Evolutionary conservation across 2,797 vertebrate species (phyloP), one percentile per base, ranked within the genome.

Genomic region (Malacoraja senta): DNA sequence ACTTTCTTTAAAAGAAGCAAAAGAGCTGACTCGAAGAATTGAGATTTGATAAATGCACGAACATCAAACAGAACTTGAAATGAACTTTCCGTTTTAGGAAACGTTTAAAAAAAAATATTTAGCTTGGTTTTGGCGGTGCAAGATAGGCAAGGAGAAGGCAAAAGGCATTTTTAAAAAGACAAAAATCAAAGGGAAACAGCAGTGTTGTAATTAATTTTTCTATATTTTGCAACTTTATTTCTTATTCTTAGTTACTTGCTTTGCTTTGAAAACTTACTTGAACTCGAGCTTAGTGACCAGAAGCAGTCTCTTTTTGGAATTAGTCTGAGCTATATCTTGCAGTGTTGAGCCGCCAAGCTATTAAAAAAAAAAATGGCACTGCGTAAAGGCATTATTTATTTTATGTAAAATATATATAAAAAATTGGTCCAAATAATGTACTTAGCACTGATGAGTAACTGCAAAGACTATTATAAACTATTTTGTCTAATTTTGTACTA

Each of bases 1-100:
- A 95, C 95, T 96, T 95, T 95, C 95, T 95, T 95, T 95, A 94
- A 95, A 95, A 94, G 94, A 92, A 35, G 94, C 95, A 93, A 96
- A 97, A 96, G 97, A 97, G 96, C 95, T 96, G 97, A 97, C 97
- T 97, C 97, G 96, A 98, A 97, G 97, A 97, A 96, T 96, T 95
- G 96, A 96, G 97, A 96, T 96, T 96, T 96, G 96, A 97, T 96
- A 96, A 88, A 96, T 93, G 96, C 96, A 97, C 95, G 96, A 95
- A 96, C 96, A 96, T 94, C 94, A 95, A 96, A 95, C 94, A 96
- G 97, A 97, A 96, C 97, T 97, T 97, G 96, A 97, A 97, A 97
- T 97, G 96, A 97, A 96, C 98, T 98, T 98, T 98, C 98, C 97
- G 97, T 98, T 98, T 98, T 98, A 98, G 97, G 98, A 98, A 98